Conservation (phyloP, 2,797 vertebrate species). For the Meda fulgida region DNA sequence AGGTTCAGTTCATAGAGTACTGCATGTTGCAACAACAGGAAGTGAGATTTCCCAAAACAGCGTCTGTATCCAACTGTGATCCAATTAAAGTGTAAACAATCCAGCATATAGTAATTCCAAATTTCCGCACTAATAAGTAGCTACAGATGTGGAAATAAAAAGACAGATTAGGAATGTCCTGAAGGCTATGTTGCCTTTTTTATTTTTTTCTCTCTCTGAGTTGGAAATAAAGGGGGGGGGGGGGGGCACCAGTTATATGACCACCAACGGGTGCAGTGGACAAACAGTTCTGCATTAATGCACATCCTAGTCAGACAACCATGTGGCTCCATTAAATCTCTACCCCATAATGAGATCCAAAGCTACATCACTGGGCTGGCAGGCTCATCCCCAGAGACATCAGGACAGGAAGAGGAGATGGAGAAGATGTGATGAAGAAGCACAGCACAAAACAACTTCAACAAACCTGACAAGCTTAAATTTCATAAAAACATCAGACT, state of each 20-base stretch:
- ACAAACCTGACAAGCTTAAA: neutral
- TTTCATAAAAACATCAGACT: slow-evolving; percentile 2
- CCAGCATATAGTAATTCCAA: slow-evolving; percentile 7
- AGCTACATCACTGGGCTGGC: slow-evolving; percentile 35
- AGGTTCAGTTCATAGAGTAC: neutral
- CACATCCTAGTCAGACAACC: slow-evolving; percentile 12
- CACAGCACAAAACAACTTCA: slow-evolving; percentile 26
- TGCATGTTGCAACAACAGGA: slow-evolving; percentile 17
- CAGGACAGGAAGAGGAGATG: slow-evolving; percentile 36
- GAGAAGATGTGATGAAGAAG: neutral
- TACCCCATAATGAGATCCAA: slow-evolving; percentile 51
- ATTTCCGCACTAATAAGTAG: slow-evolving; percentile 5
- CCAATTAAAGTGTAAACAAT: slow-evolving; percentile 21
- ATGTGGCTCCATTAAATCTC: slow-evolving; percentile 48
- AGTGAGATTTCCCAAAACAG: slow-evolving; percentile 13
- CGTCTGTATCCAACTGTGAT: neutral
- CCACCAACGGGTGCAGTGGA: slow-evolving; percentile 24
- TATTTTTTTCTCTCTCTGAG: neutral
- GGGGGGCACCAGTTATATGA: neutral
- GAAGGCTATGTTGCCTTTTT: neutral
- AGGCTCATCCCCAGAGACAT: slow-evolving; percentile 37
- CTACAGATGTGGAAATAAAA: slow-evolving; percentile 22
- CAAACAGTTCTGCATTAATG: slow-evolving; percentile 30
- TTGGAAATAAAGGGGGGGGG: neutral
- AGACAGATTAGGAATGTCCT: slow-evolving; percentile 16